These are phyloP conservation scores for Poecilia wingei DNA, from an alignment of 2,797 vertebrate species.

Conservation along the genomic window DNA sequence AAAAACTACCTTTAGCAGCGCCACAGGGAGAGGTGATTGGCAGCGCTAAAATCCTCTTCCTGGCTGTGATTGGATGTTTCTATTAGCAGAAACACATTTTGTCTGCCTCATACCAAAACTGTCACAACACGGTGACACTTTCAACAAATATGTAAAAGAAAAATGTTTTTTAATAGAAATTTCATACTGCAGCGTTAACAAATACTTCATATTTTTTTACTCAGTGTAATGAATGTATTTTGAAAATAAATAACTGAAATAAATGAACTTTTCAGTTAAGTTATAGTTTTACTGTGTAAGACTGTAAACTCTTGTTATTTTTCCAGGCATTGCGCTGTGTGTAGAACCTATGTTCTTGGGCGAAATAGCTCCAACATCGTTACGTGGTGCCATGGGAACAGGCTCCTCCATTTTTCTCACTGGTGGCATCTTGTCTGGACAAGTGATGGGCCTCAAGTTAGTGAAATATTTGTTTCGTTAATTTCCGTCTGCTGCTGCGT, in stretches of 20 bases:
- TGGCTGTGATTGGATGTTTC: too few species aligned
- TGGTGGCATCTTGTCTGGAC: constrained; percentile 86
- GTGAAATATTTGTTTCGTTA: background rate
- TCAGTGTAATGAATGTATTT: background rate
- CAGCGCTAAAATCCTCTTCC: too few species aligned
- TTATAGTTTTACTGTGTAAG: background rate
- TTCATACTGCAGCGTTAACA: background rate
- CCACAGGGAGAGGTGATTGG: too few species aligned
- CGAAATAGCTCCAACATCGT: constrained; percentile 86
- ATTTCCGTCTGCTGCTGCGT: background rate
- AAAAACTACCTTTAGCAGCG: background rate
- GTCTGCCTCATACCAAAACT: too few species aligned
- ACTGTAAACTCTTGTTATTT: background rate
- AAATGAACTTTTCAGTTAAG: background rate
- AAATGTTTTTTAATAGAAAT: too few species aligned
- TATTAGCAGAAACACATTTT: too few species aligned
- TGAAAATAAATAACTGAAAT: background rate
- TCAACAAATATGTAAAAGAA: too few species aligned
- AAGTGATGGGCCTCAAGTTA: constrained; percentile 89
- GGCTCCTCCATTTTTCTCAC: constrained; percentile 89
- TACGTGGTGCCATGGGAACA: constrained; percentile 86
- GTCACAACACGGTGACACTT: too few species aligned
- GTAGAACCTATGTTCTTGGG: constrained; percentile 89
- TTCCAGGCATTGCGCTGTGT: constrained; percentile 84
- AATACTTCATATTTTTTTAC: background rate